Conservation (phyloP, 2,888 invertebrate species). For the Acanthosoma haemorrhoidale region DNA sequence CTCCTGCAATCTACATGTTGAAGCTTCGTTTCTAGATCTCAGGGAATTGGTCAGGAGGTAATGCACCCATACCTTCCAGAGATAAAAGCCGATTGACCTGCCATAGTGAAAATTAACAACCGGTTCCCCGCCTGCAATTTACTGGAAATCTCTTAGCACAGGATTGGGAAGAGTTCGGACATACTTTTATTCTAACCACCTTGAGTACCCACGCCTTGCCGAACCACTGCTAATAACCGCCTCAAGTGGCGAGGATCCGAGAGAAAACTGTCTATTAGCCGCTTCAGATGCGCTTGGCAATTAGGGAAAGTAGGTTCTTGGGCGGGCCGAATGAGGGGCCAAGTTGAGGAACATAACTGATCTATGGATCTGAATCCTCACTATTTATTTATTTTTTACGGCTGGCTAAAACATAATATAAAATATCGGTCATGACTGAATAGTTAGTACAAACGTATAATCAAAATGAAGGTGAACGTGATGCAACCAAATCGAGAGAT, state of each 20-base stretch:
- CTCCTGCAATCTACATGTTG: neutral
- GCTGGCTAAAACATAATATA: too few species aligned
- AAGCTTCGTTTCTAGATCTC: too few species aligned
- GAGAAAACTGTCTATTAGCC: conserved; percentile 12
- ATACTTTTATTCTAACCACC: neutral
- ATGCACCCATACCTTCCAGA: too few species aligned
- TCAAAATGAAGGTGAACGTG: too few species aligned
- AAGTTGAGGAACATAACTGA: too few species aligned
- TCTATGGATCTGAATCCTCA: too few species aligned
- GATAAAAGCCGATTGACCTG: neutral
- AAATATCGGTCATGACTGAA: too few species aligned
- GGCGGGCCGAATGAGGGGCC: neutral
- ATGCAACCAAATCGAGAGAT: too few species aligned
- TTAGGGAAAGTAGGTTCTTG: neutral
- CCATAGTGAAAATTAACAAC: neutral
- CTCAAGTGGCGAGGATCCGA: conserved; percentile 5
- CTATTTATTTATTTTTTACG: too few species aligned
- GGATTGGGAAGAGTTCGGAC: neutral
- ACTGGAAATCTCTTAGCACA: neutral
- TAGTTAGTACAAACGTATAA: too few species aligned
- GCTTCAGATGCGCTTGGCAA: neutral
- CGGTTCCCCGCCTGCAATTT: neutral
- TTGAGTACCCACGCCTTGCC: neutral
- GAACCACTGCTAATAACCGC: neutral
- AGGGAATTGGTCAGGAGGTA: too few species aligned